Conservation (phyloP, 2,888 invertebrate species). For the Aproaerema taeniolella region DNA sequence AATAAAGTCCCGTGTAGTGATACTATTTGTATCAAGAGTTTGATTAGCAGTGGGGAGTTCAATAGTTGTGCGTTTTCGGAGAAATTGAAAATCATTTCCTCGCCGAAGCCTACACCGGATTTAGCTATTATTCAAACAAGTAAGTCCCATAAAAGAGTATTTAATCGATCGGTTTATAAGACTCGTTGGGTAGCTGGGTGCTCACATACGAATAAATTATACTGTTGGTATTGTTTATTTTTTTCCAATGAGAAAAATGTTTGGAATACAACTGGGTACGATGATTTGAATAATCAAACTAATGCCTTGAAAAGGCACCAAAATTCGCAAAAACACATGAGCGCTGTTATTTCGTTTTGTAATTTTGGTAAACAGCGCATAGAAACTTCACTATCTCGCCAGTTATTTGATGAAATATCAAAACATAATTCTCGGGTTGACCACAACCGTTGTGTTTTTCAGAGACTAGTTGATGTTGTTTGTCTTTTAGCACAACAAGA, state of each 20-base stretch:
- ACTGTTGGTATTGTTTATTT: background rate
- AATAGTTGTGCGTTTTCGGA: background rate
- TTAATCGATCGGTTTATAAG: background rate
- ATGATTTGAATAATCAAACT: background rate
- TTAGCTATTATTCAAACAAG: background rate
- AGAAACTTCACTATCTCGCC: background rate
- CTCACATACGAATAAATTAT: background rate
- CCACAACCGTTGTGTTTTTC: background rate
- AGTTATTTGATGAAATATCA: background rate
- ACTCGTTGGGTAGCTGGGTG: background rate
- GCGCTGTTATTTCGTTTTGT: background rate
- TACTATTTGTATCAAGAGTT: background rate
- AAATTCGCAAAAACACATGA: background rate
- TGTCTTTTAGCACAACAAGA: slow-evolving; percentile 9
- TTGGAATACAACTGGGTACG: background rate
- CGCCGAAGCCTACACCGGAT: background rate
- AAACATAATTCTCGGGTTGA: background rate
- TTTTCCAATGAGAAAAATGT: background rate
- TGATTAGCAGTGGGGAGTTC: background rate
- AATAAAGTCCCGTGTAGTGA: background rate
- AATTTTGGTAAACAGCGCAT: slow-evolving; percentile 3
- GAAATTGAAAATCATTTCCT: background rate
- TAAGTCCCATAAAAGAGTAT: background rate
- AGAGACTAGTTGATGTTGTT: background rate
- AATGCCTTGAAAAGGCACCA: background rate